Percentiles rank a stretch among this genome's conserved stretches.
phyloP scores from a whole-genome alignment of 2,797 vertebrate genomes.

The Gymnothorax javanicus region DNA sequence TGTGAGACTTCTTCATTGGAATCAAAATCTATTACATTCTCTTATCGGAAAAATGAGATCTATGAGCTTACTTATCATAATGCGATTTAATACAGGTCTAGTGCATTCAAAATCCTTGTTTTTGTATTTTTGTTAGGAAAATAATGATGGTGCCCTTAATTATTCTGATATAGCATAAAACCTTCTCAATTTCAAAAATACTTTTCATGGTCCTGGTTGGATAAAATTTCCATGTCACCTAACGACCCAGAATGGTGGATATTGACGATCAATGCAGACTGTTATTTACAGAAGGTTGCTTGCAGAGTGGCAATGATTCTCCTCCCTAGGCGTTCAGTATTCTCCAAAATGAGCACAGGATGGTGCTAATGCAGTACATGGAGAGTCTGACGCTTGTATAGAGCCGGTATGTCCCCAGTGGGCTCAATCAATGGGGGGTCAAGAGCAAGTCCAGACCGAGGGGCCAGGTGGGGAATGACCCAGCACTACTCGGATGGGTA shows the following conservation, averaged over 20 bases:
- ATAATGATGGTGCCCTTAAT: not conserved
- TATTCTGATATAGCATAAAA: not conserved
- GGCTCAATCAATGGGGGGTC: not conserved
- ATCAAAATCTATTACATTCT: not conserved
- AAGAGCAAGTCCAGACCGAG: not conserved
- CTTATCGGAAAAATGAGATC: not conserved
- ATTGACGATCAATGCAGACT: not conserved
- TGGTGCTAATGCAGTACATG: not conserved
- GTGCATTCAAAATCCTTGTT: not conserved
- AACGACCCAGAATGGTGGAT: not conserved
- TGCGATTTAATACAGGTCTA: not conserved
- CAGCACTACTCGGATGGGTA: not conserved
- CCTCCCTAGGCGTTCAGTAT: not conserved
- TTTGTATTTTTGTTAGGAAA: not conserved
- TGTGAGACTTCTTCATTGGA: not conserved
- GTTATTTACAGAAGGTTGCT: not conserved
- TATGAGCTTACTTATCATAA: not conserved
- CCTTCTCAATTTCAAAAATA: not conserved
- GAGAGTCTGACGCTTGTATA: not conserved
- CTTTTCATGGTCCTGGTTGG: not conserved
- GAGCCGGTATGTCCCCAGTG: not conserved
- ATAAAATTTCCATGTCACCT: not conserved
- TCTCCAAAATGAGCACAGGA: not conserved
- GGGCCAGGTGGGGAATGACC: not conserved
- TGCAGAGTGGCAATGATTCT: slow-evolving; percentile 13